A percentile compares a stretch with the other conserved stretches of the same genome.
Evolutionary conservation across 2,888 invertebrate genomes (phyloP).

Genomic region (Drosophila multiciliata): DNA sequence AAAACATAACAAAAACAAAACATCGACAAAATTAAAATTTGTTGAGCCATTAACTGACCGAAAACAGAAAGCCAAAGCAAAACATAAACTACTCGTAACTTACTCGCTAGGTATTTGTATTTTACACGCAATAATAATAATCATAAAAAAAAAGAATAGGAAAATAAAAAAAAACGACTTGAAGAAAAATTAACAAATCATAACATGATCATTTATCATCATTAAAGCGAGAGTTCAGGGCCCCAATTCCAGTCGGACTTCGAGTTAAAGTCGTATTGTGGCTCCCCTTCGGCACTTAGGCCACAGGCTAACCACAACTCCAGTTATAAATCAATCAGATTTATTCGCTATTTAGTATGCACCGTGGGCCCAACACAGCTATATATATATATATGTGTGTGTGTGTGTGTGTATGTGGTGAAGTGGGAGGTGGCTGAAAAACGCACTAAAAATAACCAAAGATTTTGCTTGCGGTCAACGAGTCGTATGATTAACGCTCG

Average conservation of each 20-base stretch:
- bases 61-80: constrained; percentile 28
- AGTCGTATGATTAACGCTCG: constrained; percentile 69
- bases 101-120: constrained; percentile 40
- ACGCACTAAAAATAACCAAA: constrained; percentile 21
- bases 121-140: constrained; percentile 66
- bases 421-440: constrained; percentile 2
- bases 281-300: constrained; percentile 24
- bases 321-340: constrained; percentile 82
- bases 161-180: constrained; percentile 47
- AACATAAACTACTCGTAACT: constrained; percentile 38
- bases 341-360: constrained; percentile 67
- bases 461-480: constrained; percentile 47
- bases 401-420: not conserved
- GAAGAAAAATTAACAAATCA: constrained; percentile 80
- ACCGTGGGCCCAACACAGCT: not conserved
- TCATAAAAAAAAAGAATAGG: constrained; percentile 57
- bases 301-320: constrained; percentile 38
- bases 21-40: constrained; percentile 34
- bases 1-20: constrained; percentile 10
- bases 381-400: not conserved
- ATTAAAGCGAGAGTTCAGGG: constrained; percentile 67
- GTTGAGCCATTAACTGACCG: constrained; percentile 37
- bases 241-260: constrained; percentile 21
- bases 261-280: constrained; percentile 16
- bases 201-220: constrained; percentile 83